Conservation (phyloP, 2,888 invertebrate genomes). For the Eristalis pertinax region DNA sequence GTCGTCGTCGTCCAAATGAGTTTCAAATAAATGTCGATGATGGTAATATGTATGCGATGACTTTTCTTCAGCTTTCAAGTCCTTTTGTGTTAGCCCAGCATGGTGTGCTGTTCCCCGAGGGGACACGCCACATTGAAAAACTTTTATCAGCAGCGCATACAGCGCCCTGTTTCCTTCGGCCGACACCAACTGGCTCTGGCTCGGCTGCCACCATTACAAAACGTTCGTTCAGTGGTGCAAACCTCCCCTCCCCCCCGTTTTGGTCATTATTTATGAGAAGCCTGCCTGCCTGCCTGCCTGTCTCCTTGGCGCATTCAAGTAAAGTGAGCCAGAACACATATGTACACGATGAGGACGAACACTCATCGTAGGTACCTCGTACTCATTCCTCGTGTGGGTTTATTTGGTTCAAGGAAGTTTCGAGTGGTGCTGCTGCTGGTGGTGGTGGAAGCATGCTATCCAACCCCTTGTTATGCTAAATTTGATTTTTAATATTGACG, state of each 20-base stretch:
- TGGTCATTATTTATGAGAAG: constrained; percentile 70
- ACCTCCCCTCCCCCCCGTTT: constrained; percentile 34
- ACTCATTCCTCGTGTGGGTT: constrained; percentile 20
- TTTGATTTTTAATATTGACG: constrained; percentile 68
- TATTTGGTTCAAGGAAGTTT: constrained; percentile 62
- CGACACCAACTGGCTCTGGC: neutral
- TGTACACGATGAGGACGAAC: neutral
- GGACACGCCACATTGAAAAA: constrained; percentile 49
- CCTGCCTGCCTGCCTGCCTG: constrained; percentile 23
- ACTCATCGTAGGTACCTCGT: neutral
- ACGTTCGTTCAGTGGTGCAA: constrained; percentile 34
- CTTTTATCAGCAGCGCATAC: constrained; percentile 36
- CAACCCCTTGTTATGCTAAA: constrained; percentile 49
- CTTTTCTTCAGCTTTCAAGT: constrained; percentile 55
- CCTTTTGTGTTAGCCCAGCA: constrained; percentile 27
- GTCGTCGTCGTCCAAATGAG: constrained; percentile 26
- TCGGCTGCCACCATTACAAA: neutral
- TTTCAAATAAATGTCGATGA: constrained; percentile 63
- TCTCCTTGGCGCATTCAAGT: constrained; percentile 68
- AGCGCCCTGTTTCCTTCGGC: constrained; percentile 1
- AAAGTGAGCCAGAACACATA: constrained; percentile 29
- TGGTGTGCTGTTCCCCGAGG: constrained; percentile 22
- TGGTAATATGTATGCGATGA: constrained; percentile 66
- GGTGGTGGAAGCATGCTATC: neutral
- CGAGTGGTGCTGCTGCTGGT: neutral